Base-by-base conservation (phyloP, 2,797 vertebrate genomes). In the Gymnothorax reevesii region DNA sequence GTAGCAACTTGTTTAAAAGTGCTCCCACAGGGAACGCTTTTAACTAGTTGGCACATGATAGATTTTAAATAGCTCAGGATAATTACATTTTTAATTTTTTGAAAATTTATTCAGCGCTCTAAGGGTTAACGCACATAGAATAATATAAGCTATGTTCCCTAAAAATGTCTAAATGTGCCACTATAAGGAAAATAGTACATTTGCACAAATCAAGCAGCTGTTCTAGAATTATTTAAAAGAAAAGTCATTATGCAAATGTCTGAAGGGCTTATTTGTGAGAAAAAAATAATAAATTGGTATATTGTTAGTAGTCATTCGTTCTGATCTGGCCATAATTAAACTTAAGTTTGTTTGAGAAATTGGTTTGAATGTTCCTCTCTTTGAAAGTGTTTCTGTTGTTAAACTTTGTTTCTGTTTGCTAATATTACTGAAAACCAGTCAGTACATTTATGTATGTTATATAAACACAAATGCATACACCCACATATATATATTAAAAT, bases 221-320 rank as follows among this genome's bases (percentile, higher is more conserved):
- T 90, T 94, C 90, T 91, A 90, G 92, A 92, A 93, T 93, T 69
- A 88, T 91, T 83, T 90, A 92, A 85, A 59, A 27, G n/a, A n/a
- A 52, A 86, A 82, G 33, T 80, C 4, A 79, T 77, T 95, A 95
- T 95, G 94, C 95, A 95, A 96, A 95, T 92, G 92, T 93, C 91
- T 94, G 94, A 96, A 95, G 95, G 95, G 95, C 95, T 96, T 94
- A 90, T 90, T 94, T 91, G 93, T 93, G 89, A 90, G 88, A 89
- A 92, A 42, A 42, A 42, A 42, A 42, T 42, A 94, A 89, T 88
- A 89, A 91, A 90, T 57, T 80, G 92, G 92, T 92, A 89, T 90
- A 59, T 84, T 89, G 90, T 90, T 83, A 60, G 17, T 83, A 60
- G 17, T 54, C 87, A 92, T 89, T 87, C 92, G 90, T 94, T 92